Conservation (phyloP, 2,888 invertebrate genomes). For the Rhagium mordax region DNA sequence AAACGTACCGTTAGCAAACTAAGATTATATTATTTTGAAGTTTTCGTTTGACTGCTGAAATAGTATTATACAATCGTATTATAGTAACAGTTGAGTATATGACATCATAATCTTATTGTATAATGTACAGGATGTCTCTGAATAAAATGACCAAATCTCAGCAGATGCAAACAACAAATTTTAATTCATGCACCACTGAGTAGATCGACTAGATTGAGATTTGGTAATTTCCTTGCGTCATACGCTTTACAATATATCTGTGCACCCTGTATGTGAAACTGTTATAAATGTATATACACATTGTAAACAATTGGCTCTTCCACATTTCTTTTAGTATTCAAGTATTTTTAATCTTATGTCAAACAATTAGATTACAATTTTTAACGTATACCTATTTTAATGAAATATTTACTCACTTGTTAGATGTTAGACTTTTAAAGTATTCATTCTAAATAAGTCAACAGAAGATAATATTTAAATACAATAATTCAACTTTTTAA, state of each 20-base stretch:
- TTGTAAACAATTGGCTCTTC: neutral
- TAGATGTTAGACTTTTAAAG: constrained; percentile 16
- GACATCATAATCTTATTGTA: no score
- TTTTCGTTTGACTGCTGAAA: no score
- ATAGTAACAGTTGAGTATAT: no score
- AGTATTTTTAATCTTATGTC: neutral
- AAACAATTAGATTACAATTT: neutral
- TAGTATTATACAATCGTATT: no score
- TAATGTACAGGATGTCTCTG: no score
- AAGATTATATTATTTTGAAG: no score
- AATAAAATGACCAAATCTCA: no score
- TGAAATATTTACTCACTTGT: constrained; percentile 16
- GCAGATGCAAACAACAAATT: no score
- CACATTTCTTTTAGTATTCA: neutral
- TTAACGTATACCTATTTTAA: constrained; percentile 16
- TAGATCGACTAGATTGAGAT: no score
- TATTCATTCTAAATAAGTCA: constrained; percentile 7
- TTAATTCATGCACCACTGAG: no score
- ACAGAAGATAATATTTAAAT: constrained; percentile 18
- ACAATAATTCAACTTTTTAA: constrained; percentile 3
- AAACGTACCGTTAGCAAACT: no score
- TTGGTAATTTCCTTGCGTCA: no score
- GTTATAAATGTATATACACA: neutral
- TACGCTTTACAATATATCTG: neutral
- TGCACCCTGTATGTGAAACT: neutral